These are phyloP conservation scores for Sebastes taczanowskii DNA, from an alignment of 2,797 vertebrate genomes.

Conservation along the genomic window DNA sequence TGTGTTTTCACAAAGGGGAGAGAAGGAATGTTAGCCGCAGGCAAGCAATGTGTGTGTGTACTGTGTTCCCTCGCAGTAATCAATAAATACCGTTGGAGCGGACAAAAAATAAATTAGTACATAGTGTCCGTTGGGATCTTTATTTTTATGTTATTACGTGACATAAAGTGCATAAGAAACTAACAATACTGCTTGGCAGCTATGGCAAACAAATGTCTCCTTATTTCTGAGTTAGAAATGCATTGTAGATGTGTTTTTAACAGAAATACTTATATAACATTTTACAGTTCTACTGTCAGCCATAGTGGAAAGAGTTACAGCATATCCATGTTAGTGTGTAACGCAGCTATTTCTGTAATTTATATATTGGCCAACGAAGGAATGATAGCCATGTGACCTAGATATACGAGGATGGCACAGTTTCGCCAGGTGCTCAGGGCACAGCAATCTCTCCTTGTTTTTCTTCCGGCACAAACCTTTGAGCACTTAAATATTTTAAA, in stretches of 20 bases:
- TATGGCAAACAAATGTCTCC: background rate
- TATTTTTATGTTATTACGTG: background rate
- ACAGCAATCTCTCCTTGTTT: conserved; percentile 60
- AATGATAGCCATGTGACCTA: conserved; percentile 52
- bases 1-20: conserved; percentile 64
- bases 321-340: conserved; percentile 30
- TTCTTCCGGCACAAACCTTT: conserved; percentile 65
- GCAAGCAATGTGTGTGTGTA: conserved; percentile 27
- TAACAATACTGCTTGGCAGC: background rate
- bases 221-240: conserved; percentile 21
- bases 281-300: conserved; percentile 31
- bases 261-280: conserved; percentile 41
- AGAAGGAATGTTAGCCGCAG: conserved; percentile 55
- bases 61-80: conserved; percentile 48
- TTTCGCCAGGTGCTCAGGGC: conserved; percentile 65
- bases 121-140: background rate
- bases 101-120: conserved; percentile 40
- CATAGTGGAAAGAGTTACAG: conserved; percentile 10
- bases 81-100: conserved; percentile 44
- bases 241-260: conserved; percentile 38
- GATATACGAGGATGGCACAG: conserved; percentile 63
- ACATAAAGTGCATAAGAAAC: background rate
- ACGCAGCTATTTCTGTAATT: conserved; percentile 42
- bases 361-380: conserved; percentile 51
- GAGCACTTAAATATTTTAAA: conserved; percentile 79